phyloP scores from a whole-genome alignment of 2,888 invertebrate genomes.

The Lingula anatina region DNA sequence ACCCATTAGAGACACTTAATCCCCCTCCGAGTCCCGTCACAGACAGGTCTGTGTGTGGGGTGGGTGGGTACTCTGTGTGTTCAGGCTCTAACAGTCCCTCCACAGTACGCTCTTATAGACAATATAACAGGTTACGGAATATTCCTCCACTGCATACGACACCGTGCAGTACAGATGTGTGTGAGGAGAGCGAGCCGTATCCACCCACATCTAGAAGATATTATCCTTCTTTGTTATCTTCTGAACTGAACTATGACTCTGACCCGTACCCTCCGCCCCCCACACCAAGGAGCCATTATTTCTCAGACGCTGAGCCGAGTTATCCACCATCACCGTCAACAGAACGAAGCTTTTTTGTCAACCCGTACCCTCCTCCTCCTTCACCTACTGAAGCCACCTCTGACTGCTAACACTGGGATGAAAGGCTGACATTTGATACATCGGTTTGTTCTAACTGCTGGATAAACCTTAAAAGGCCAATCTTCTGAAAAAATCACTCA shows the following conservation, averaged over 20 bases:
- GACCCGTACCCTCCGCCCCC: slow-evolving; percentile 73
- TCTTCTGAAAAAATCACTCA: no score
- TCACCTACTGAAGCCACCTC: slow-evolving; percentile 62
- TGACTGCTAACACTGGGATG: slow-evolving; percentile 27
- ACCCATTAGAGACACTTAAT: slow-evolving; percentile 75
- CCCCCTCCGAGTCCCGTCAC: slow-evolving; percentile 84
- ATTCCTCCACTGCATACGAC: slow-evolving; percentile 82
- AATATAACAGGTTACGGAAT: slow-evolving; percentile 56
- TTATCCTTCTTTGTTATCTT: slow-evolving; percentile 16
- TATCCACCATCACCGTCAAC: slow-evolving; percentile 62
- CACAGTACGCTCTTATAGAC: slow-evolving; percentile 61
- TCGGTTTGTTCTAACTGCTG: no score
- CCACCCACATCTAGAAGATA: slow-evolving; percentile 13
- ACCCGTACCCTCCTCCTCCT: slow-evolving; percentile 79
- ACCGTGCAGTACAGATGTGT: slow-evolving; percentile 90
- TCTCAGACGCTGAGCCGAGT: slow-evolving; percentile 61
- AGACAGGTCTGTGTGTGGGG: slow-evolving; percentile 48
- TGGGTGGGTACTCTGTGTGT: slow-evolving; percentile 31
- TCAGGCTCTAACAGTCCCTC: slow-evolving; percentile 44
- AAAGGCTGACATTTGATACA: background rate
- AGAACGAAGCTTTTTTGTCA: slow-evolving; percentile 69
- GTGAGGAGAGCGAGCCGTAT: slow-evolving; percentile 61
- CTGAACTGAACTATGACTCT: slow-evolving; percentile 61
- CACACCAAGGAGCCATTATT: slow-evolving; percentile 70
- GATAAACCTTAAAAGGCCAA: no score